Evolutionary conservation across 1,140 invertebrate species (phyloP), one percentile per base, ranked within the genome.

Genomic region (Drosophila azteca): DNA sequence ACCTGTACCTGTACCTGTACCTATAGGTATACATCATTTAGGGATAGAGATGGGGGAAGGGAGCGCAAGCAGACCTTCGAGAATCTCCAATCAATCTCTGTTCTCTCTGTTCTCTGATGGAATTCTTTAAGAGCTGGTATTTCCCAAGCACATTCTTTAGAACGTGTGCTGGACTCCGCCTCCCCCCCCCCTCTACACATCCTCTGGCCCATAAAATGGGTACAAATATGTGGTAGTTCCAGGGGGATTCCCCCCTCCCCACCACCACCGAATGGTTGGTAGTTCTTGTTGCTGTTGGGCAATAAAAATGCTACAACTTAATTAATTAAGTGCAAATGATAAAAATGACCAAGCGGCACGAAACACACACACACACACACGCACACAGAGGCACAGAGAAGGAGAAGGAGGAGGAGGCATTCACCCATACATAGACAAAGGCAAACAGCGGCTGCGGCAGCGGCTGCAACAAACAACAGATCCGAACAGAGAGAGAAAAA

Each of bases 271-370:
- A 24, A 3, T 5, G 26, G 26, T 8, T 45, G 48, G 45, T 50
- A 74, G 35, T 61, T 81, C 59, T 15, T 70, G 49, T 46, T 83
- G 80, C 48, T 84, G 66, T 59, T 74, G 69, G 59, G 78, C 82
- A 87, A 87, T 87, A 87, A 87, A 88, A 88, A 62, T 80, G 77
- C 84, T 87, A 83, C 83, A 88, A 83, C 83, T 88, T 87, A 87
- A 87, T 87, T 87, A 87, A 88, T 87, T 87, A 83, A 88, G 83
- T 87, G 83, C 83, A 88, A 87, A 87, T 87, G 83, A 88, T 87
- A 87, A 87, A 87, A 87, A 87, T 88, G 83, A 79, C 82, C 83
- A 87, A 79, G 66, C 63, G 77, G 83, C 82, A 88, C 71, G 79
- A 69, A 88, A 49, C 49, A 63, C 62, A 65, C 54, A 59, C 35